These are phyloP conservation scores for Desmodus rotundus DNA, from an alignment of 2,113 vertebrate genomes.

Conservation along the genomic window DNA sequence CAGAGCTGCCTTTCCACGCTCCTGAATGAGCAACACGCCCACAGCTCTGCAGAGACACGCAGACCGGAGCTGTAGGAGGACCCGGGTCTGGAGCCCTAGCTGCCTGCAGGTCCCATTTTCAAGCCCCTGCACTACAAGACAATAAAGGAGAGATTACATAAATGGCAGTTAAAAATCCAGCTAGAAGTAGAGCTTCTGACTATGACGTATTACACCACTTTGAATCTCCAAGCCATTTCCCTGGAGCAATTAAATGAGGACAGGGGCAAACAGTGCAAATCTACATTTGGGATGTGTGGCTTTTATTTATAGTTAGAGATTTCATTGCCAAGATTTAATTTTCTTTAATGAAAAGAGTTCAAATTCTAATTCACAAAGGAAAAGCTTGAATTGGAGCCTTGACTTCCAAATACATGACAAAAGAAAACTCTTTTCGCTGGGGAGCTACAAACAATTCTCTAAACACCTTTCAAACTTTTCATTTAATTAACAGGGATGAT, in stretches of 20 bases:
- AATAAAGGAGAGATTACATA: not conserved
- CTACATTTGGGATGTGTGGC: not conserved
- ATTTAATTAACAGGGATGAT: constrained; percentile 11
- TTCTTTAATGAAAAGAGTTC: not conserved
- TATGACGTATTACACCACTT: not conserved
- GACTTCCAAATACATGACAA: not conserved
- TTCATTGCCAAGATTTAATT: not conserved
- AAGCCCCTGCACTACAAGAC: not conserved
- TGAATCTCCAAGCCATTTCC: not conserved
- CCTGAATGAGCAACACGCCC: not conserved
- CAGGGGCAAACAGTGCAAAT: not conserved
- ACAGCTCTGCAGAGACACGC: not conserved
- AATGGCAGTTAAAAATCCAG: not conserved
- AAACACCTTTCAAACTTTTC: constrained; percentile 38
- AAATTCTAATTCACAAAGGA: constrained; percentile 12
- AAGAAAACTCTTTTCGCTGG: not conserved
- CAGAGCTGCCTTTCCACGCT: not conserved
- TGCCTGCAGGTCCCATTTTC: not conserved
- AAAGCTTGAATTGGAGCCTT: not conserved
- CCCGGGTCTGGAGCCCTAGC: not conserved
- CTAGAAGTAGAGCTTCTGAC: not conserved
- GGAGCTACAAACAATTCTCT: constrained; percentile 30
- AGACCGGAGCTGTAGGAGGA: not conserved
- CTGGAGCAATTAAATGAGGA: not conserved
- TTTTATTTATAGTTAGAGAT: not conserved